Percentiles rank a stretch among this genome's conserved stretches.
These are phyloP conservation scores for Apodemus speciosus DNA, from an alignment of 2,113 vertebrate genomes.

Conservation along the genomic window DNA sequence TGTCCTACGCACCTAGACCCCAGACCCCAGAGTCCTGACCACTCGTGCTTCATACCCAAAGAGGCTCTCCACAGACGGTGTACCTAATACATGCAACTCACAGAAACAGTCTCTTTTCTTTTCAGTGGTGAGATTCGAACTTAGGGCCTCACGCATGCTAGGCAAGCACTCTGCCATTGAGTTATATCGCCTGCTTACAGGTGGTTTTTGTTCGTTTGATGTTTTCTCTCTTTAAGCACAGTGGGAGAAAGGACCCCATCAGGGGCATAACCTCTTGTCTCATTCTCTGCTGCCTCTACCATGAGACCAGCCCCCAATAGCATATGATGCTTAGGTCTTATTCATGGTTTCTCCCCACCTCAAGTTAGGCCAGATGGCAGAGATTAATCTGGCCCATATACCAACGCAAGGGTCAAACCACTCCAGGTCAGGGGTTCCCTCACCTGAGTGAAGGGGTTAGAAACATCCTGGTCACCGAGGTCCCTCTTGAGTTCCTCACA, in stretches of 20 bases:
- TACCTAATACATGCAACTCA: not conserved
- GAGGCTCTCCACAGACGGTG: not conserved
- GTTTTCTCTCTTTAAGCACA: not conserved
- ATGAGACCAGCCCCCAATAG: not conserved
- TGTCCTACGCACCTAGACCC: not conserved
- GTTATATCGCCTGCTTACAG: not conserved
- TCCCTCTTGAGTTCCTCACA: constrained; percentile 94
- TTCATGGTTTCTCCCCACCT: not conserved
- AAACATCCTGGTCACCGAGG: constrained; percentile 90
- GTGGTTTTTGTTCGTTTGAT: not conserved
- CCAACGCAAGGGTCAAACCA: not conserved
- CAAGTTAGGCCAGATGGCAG: no score
- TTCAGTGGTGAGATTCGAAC: not conserved
- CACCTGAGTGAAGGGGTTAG: constrained; percentile 93
- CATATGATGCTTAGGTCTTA: not conserved
- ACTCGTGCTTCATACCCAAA: not conserved
- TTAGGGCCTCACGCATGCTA: not conserved
- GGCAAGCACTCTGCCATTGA: not conserved
- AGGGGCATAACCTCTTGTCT: not conserved
- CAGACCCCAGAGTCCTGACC: not conserved
- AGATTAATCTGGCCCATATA: not conserved
- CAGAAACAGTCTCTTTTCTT: not conserved
- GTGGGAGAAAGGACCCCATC: not conserved
- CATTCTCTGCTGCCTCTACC: not conserved
- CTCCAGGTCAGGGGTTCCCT: not conserved